Percentiles rank a stretch among this genome's conserved stretches.
Conservation (phyloP, 2,888 invertebrate genomes). For the Drepana falcataria region DNA sequence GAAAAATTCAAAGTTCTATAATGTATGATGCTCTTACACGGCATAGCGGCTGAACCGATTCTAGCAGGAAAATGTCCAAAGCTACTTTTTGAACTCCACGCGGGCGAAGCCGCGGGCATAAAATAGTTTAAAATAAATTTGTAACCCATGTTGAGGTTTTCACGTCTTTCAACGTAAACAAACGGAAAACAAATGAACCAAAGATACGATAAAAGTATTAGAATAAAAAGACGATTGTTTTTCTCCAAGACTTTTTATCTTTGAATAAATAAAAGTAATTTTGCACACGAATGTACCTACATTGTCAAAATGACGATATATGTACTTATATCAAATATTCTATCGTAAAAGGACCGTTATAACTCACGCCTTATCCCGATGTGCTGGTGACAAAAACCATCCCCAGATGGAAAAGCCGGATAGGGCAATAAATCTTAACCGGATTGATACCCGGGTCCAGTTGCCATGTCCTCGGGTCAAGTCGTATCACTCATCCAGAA, state of each 20-base stretch:
- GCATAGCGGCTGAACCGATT: no score
- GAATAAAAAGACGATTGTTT: no score
- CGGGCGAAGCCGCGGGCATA: no score
- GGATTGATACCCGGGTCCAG: slow-evolving; percentile 35
- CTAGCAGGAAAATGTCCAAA: no score
- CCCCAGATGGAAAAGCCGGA: slow-evolving; percentile 30
- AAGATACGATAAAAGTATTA: no score
- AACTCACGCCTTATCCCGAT: slow-evolving; percentile 31
- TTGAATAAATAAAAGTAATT: background rate
- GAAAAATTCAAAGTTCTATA: no score
- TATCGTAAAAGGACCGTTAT: slow-evolving; percentile 32
- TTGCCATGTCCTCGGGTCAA: slow-evolving; percentile 26
- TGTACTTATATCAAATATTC: slow-evolving; percentile 38
- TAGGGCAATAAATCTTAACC: slow-evolving; percentile 36
- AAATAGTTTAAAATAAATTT: no score
- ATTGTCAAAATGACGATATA: slow-evolving; percentile 27
- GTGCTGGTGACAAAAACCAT: slow-evolving; percentile 38
- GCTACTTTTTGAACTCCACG: no score
- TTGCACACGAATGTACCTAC: background rate
- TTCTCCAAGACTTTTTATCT: background rate
- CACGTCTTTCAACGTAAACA: no score
- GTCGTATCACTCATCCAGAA: slow-evolving; percentile 24
- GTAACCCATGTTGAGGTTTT: no score
- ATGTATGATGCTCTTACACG: no score
- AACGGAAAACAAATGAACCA: no score